Base-by-base conservation (phyloP, 2,888 invertebrate species). In the Muschampia staudingeri region DNA sequence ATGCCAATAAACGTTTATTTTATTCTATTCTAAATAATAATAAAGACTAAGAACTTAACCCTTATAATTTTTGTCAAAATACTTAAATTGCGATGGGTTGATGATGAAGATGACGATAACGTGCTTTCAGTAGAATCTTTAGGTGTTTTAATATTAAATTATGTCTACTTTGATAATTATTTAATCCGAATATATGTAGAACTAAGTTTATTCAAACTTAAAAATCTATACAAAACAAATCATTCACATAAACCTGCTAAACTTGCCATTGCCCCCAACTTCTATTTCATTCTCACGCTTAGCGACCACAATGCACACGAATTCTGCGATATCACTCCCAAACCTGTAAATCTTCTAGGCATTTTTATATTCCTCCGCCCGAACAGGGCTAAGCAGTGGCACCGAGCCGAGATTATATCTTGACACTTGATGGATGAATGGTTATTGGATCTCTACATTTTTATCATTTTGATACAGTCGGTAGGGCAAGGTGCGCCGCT, bases 401-500 rank as follows among this genome's bases (percentile, higher is more conserved):
- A 94, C 95, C 96, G 95, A 95, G 95, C 96, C 95, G 94, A 97
- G 97, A 97, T 97, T 97, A 97, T 97, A 97, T 97, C 97, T 97
- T 97, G 98, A 98, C 98, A 97, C 97, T 96, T 98, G 98, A 98
- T 98, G 98, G 98, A 98, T 98, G 98, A 98, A 98, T 98, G 98
- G 98, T 98, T 98, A 98, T 98, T 98, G 98, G 98, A 97, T 97
- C 97, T 97, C 97, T 97, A 97, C 97, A 97, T 97, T 97, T 97
- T 97, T 97, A 97, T 97, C 97, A 96, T 97, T 97, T 97, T 97
- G 96, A 96, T 96, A 96, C 96, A 97, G 96, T 94, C 90, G 92
- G 89, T 90, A 89, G 93, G 93, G 93, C 92, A 94, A 95, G 95
- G 95, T 95, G 93, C 80, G 80, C 80, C 40, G 65, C 16, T 61